These are phyloP conservation scores for Odocoileus virginianus DNA, from an alignment of 2,113 vertebrate genomes.

Conservation along the genomic window DNA sequence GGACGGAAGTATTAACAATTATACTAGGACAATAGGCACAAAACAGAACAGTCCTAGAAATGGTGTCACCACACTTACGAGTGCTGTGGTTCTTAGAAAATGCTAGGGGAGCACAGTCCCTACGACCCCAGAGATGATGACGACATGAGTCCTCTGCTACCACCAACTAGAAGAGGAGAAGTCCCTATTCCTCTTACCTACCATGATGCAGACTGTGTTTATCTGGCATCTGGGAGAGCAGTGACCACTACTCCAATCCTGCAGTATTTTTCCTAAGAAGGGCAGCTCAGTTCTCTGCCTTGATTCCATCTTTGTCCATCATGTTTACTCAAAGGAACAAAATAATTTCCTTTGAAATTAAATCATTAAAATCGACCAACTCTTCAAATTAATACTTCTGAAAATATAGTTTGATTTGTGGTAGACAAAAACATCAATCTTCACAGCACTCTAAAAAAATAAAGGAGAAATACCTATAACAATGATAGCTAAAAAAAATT, in stretches of 20 bases:
- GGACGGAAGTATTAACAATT: not conserved
- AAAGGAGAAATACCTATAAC: not conserved
- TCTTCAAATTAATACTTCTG: not conserved
- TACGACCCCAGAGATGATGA: not conserved
- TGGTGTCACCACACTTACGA: not conserved
- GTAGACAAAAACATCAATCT: not conserved
- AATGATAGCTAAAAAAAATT: not conserved
- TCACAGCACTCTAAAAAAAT: not conserved
- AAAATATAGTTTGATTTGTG: not conserved
- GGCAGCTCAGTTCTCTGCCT: not conserved
- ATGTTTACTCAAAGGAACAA: not conserved
- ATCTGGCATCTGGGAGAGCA: not conserved
- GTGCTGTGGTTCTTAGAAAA: not conserved
- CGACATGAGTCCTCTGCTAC: not conserved
- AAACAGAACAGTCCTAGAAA: not conserved
- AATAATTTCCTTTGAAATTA: not conserved
- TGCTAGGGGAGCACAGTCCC: not conserved
- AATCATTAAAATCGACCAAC: not conserved
- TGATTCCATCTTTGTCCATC: not conserved
- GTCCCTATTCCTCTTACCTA: not conserved
- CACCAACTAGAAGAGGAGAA: not conserved
- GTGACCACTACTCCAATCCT: not conserved
- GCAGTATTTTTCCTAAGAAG: not conserved
- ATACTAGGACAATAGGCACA: not conserved
- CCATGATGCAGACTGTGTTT: not conserved